Base-by-base conservation (phyloP, 2,888 invertebrate genomes). In the Synanthedon tipuliformis region DNA sequence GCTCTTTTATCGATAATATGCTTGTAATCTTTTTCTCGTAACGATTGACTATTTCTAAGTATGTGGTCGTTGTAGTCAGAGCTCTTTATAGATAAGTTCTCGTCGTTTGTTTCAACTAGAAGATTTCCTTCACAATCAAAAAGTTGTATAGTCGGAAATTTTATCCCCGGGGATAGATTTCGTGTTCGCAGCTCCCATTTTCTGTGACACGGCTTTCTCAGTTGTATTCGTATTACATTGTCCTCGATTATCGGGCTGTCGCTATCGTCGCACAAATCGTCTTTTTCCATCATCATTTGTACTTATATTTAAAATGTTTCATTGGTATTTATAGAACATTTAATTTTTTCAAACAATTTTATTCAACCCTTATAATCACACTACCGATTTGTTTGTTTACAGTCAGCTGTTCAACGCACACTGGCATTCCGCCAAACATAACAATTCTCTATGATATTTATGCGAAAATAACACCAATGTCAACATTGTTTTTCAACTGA, bases 181-280 rank as follows among this genome's bases (percentile, higher is more conserved):
- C 90, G 88, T 45, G 91, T 91, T 50, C 90, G 86, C 59, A 91
- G 72, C 72, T 91, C 89, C 91, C 91, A 91, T 76, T 90, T 90
- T 78, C 89, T 90, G 61, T 89, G 88, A 66, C 78, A 85, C 51
- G 91, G 89, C 72, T 90, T 91, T 66, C 89, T 84, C 59, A 91
- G 76, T 73, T 91, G 90, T 61, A 91, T 88, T 56, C 89, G 82
- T 64, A 91, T 90, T 61, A 90, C 79, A 62, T 90, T 90, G 61
- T 88, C 82, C 59, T 86, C 80, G 73, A 88, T 81, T 62, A 81
- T 69, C 56, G 88, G 88, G 13, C 78, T 75, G 54, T 86, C 85
- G 69, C 83, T 82, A 65, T 85, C 85, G 70, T 85, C 85, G 70
- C 80, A 80, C 48, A 75, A 71, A 54, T 71, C 66, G 53, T 66